Conservation (phyloP, 2,113 vertebrate genomes). For the Calyptommatus sinebrachiatus region DNA sequence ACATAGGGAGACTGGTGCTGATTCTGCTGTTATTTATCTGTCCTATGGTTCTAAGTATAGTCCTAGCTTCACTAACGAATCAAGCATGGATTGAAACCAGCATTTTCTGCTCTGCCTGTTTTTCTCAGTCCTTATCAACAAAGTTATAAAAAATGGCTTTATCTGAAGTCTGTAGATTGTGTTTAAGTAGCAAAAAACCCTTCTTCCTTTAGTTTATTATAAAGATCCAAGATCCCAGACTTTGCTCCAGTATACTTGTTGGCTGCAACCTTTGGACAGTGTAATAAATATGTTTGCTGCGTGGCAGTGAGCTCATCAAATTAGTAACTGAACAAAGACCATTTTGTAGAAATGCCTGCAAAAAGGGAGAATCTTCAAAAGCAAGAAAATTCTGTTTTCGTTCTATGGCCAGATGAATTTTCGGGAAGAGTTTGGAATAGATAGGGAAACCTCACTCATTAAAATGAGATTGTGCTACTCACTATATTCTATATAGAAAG, state of each 20-base stretch:
- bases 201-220: conserved; percentile 46
- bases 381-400: conserved; percentile 20
- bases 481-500: not conserved
- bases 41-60: conserved; percentile 52
- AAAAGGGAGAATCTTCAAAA: not conserved
- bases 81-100: conserved; percentile 33
- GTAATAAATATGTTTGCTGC: conserved; percentile 64
- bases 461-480: not conserved
- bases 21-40: conserved; percentile 59
- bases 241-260: conserved; percentile 68
- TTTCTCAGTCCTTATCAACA: conserved; percentile 55
- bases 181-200: conserved; percentile 37
- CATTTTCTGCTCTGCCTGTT: conserved; percentile 43
- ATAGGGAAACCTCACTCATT: not conserved
- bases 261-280: conserved; percentile 74
- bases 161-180: conserved; percentile 46
- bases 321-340: conserved; percentile 63
- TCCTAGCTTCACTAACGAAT: conserved; percentile 39
- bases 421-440: not conserved
- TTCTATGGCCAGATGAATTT: not conserved
- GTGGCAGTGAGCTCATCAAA: conserved; percentile 65
- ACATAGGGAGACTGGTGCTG: conserved; percentile 56
- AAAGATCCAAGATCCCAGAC: conserved; percentile 64
- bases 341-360: conserved; percentile 50
- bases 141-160: conserved; percentile 57